Evolutionary conservation across 1,140 invertebrate species (phyloP).

Genomic region (Bombus affinis): DNA sequence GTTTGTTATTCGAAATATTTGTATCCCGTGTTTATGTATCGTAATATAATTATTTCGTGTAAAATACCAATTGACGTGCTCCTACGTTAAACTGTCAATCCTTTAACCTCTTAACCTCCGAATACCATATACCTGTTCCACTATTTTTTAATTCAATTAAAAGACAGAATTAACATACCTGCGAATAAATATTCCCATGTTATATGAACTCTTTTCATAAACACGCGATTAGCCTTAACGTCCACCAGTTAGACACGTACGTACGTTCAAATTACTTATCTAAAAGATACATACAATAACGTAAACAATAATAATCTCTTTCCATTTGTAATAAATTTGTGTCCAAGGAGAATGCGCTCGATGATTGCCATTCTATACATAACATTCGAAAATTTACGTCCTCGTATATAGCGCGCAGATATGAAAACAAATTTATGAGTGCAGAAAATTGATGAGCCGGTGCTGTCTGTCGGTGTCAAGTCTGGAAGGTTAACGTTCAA

Average conservation of each 20-base stretch:
- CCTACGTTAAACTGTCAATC: neutral
- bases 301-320: too few species aligned
- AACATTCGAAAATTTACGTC: neutral
- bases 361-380: neutral
- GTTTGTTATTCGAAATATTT: neutral
- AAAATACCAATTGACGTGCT: too few species aligned
- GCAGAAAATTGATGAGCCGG: neutral
- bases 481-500: neutral
- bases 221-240: too few species aligned
- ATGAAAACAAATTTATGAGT: neutral
- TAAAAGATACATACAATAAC: neutral
- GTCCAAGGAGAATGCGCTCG: neutral
- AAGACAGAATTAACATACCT: too few species aligned
- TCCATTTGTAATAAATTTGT: neutral
- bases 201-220: too few species aligned
- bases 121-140: neutral
- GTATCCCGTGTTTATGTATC: too few species aligned
- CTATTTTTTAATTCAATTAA: neutral
- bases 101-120: neutral
- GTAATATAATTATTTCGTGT: too few species aligned
- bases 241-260: too few species aligned
- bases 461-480: neutral
- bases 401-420: neutral
- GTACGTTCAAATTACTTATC: neutral
- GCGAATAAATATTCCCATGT: neutral